Evolutionary conservation across 2,797 vertebrate genomes (phyloP).

Genomic region (Cyprinodon diabolis): DNA sequence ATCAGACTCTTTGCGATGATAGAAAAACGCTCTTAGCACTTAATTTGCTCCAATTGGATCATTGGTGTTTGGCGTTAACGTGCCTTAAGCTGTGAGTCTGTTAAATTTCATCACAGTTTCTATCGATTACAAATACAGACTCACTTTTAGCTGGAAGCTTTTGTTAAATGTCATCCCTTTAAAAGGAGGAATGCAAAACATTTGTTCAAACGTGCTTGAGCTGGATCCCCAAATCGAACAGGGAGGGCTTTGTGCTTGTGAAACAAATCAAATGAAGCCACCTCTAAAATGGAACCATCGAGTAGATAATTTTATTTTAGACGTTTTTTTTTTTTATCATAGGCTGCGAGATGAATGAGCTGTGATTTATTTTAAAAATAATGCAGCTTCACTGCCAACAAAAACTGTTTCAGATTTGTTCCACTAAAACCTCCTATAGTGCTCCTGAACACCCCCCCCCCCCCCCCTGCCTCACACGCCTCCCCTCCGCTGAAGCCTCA

Average conservation of each 20-base stretch:
- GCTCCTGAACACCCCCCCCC: slow-evolving; percentile 34
- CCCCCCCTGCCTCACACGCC: slow-evolving; percentile 19
- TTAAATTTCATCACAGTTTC: no score
- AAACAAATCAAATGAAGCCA: not conserved
- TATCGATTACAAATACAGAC: not conserved
- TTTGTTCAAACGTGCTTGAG: not conserved
- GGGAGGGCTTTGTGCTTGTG: slow-evolving; percentile 2
- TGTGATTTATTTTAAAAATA: not conserved
- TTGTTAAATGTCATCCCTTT: slow-evolving; percentile 7
- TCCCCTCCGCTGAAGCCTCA: slow-evolving; percentile 4
- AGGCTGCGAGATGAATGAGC: not conserved
- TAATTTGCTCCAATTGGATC: no score
- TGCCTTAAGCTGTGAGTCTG: no score
- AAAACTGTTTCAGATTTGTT: slow-evolving; percentile 8
- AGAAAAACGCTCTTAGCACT: no score
- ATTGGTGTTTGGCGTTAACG: no score
- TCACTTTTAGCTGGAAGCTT: not conserved
- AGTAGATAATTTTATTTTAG: not conserved
- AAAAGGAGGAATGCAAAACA: slow-evolving; percentile 9
- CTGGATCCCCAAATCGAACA: slow-evolving; percentile 1
- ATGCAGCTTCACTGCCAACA: slow-evolving; percentile 8
- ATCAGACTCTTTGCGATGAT: no score
- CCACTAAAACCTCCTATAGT: slow-evolving; percentile 1
- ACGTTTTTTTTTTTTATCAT: not conserved
- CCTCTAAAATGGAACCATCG: not conserved